Conservation (phyloP, 2,797 vertebrate genomes). For the Clamator glandarius region DNA sequence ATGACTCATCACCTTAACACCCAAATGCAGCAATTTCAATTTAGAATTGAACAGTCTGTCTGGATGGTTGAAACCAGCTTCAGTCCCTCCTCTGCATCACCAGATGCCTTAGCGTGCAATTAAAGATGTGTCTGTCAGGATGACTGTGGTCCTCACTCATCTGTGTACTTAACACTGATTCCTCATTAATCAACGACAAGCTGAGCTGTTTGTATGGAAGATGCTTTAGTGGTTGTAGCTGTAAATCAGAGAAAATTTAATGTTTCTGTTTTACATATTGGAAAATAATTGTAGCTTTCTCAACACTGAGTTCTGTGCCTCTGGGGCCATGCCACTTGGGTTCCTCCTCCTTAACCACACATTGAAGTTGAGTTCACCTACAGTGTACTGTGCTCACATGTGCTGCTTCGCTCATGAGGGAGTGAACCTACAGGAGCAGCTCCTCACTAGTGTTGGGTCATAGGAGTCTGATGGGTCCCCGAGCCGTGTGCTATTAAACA, state of each 20-base stretch:
- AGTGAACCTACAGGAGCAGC: not conserved
- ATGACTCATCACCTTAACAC: not conserved
- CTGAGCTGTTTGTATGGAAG: not conserved
- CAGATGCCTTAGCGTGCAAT: not conserved
- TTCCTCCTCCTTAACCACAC: not conserved
- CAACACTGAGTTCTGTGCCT: not conserved
- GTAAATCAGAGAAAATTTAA: not conserved
- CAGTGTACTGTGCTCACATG: not conserved
- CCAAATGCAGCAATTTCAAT: not conserved
- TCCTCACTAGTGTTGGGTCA: fast-evolving
- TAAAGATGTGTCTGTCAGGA: not conserved
- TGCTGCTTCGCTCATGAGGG: not conserved
- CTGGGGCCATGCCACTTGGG: not conserved
- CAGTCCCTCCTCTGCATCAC: not conserved
- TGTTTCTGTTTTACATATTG: not conserved
- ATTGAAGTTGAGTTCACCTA: fast-evolving
- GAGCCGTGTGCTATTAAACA: fast-evolving
- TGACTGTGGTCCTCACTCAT: not conserved
- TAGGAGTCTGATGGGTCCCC: fast-evolving
- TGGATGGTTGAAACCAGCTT: not conserved
- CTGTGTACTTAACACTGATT: not conserved
- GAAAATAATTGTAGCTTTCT: not conserved
- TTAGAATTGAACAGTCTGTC: not conserved
- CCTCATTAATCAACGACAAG: not conserved
- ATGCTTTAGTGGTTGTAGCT: not conserved